A percentile compares a stretch with the other conserved stretches of the same genome.
Evolutionary conservation across 1,140 invertebrate genomes (phyloP).

Genomic region (Diorhabda elongata): DNA sequence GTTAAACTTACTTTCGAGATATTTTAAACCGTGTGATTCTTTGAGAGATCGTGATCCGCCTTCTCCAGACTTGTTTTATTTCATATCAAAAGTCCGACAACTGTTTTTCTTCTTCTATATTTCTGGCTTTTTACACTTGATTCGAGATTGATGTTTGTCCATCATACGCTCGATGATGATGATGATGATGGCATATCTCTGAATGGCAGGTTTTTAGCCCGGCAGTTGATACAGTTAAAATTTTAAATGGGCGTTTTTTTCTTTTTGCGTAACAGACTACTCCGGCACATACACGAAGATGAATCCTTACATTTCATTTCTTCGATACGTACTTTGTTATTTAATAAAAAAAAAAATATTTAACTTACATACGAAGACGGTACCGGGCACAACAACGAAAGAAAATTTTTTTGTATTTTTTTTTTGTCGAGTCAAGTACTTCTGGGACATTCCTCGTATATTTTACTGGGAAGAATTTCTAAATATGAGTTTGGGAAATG

Average conservation of each 20-base stretch:
- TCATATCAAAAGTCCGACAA: not conserved
- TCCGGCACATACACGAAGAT: not conserved
- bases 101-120: not conserved
- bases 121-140: not conserved
- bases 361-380: too few species aligned
- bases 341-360: too few species aligned
- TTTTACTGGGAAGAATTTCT: too few species aligned
- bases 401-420: too few species aligned
- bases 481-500: too few species aligned
- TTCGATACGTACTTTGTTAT: too few species aligned
- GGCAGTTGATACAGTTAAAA: not conserved
- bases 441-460: too few species aligned
- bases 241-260: not conserved
- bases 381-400: too few species aligned
- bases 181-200: not conserved
- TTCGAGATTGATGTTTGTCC: conserved; percentile 2
- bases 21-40: not conserved
- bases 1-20: too few species aligned
- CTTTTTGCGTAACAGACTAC: not conserved
- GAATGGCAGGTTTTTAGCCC: not conserved
- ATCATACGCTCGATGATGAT: not conserved
- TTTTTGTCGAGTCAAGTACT: too few species aligned
- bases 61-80: not conserved
- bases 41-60: not conserved
- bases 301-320: too few species aligned